Evolutionary conservation across 1,140 invertebrate species (phyloP), one percentile per base, ranked within the genome.

Genomic region (Antheraea pernyi): DNA sequence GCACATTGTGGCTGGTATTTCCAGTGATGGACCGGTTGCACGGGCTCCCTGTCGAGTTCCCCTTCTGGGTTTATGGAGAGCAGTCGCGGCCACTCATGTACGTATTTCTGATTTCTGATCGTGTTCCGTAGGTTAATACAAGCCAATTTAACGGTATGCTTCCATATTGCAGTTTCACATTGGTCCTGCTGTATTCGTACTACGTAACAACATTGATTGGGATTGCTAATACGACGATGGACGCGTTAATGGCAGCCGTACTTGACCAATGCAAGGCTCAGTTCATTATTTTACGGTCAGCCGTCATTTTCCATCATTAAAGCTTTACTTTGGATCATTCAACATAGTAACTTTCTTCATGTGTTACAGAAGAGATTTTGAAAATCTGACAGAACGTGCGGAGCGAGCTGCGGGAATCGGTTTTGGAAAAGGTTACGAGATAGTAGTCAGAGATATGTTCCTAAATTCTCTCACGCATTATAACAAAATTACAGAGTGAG

Each of bases 181-280:
- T 74, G 62, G 77, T 85, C 9, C 73, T 91, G 61, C 48, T 85
- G 59, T 91, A 90, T 72, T 85, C 89, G n/a, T 85, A 83, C 72
- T 87, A 86, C 71, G 86, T 84, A 11, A 91, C 86, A 0, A 83
- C 89, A 8, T 69, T 91, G 59, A 86, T 88, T 10, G 89, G 82
- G 7, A 84, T 91, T 16, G 89, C 89, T 10, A 91, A 91, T 68
- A 91, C 89, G 7, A 89, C 86, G 5, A 89, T 89, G 86, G 89
- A 91, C 66, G 88, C 88, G 0, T 89, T 91, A 48, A 83, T 90
- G 19, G 88, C 80, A 3, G 85, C 85, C 0, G 71, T 90, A 7
- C 75, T 91, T 10, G 77, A 82, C 59, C 87, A 88, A 68, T 89
- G 86, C 70, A 81, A 86, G 58, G 86, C 87, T 7, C 86, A 91